Evolutionary conservation across 1,140 invertebrate species (phyloP).

Genomic region (Drosophila takahashii): DNA sequence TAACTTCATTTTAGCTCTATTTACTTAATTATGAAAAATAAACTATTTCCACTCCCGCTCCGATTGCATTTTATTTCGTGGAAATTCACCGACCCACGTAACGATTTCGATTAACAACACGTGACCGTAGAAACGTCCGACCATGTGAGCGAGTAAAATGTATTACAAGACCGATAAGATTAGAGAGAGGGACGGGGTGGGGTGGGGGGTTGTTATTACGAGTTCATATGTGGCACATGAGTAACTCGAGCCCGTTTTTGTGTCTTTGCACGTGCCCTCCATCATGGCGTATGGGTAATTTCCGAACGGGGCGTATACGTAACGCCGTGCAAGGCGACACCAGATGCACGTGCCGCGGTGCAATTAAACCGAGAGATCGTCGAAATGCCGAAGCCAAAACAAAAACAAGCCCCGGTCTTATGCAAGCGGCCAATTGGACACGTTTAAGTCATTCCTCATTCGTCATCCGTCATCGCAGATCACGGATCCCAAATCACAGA

Average conservation of each 20-base stretch:
- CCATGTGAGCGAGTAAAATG: constrained; percentile 28
- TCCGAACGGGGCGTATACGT: constrained; percentile 41
- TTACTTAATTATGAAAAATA: constrained; percentile 29
- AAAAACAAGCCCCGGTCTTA: constrained; percentile 37
- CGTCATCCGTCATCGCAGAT: constrained; percentile 39
- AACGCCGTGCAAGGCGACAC: constrained; percentile 42
- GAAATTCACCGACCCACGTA: constrained; percentile 65
- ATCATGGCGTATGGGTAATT: constrained; percentile 27
- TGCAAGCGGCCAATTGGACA: constrained; percentile 55
- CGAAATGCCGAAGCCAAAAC: constrained; percentile 42
- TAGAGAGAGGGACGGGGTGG: neutral
- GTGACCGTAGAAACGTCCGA: constrained; percentile 60
- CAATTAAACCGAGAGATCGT: constrained; percentile 53
- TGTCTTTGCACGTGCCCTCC: constrained; percentile 57
- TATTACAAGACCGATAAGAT: constrained; percentile 45
- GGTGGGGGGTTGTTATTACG: neutral
- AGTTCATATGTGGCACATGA: constrained; percentile 26
- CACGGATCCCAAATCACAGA: constrained; percentile 8
- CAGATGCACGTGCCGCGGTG: constrained; percentile 50
- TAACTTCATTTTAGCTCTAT: constrained; percentile 15
- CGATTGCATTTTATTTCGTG: constrained; percentile 61
- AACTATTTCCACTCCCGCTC: constrained; percentile 11
- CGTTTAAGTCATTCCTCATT: constrained; percentile 50
- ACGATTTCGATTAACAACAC: constrained; percentile 63
- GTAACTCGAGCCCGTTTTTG: constrained; percentile 33